These are phyloP conservation scores for Azemiops feae DNA, from an alignment of 2,113 vertebrate genomes.

Conservation along the genomic window DNA sequence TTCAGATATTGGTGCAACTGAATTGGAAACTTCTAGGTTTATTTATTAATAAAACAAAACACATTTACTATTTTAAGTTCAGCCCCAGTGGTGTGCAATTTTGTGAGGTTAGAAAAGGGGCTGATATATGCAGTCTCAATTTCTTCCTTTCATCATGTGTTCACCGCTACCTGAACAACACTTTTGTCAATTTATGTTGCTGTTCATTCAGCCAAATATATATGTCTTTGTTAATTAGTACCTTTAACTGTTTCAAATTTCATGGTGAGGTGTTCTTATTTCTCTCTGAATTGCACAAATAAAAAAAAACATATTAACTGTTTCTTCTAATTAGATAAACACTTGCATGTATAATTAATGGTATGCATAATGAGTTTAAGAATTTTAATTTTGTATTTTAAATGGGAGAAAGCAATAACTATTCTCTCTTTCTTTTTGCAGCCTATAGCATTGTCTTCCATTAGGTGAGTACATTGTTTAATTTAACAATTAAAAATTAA, in stretches of 20 bases:
- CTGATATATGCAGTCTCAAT: not conserved
- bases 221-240: not conserved
- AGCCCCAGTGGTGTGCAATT: not conserved
- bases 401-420: not conserved
- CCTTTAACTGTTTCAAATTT: not conserved
- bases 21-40: not conserved
- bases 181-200: not conserved
- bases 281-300: not conserved
- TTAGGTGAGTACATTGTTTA: slow-evolving; percentile 13
- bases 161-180: not conserved
- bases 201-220: not conserved
- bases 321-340: not conserved
- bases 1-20: not conserved
- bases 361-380: not conserved
- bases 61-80: not conserved
- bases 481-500: slow-evolving; percentile 3
- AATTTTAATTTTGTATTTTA: not conserved
- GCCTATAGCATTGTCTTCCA: slow-evolving; percentile 23
- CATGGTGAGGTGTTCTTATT: not conserved
- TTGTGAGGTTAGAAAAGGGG: not conserved
- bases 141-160: rapidly evolving
- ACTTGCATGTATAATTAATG: not conserved
- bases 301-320: not conserved
- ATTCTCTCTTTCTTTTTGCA: not conserved
- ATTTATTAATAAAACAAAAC: not conserved